Evolutionary conservation across 2,888 invertebrate species (phyloP).

Genomic region (Phania funesta): DNA sequence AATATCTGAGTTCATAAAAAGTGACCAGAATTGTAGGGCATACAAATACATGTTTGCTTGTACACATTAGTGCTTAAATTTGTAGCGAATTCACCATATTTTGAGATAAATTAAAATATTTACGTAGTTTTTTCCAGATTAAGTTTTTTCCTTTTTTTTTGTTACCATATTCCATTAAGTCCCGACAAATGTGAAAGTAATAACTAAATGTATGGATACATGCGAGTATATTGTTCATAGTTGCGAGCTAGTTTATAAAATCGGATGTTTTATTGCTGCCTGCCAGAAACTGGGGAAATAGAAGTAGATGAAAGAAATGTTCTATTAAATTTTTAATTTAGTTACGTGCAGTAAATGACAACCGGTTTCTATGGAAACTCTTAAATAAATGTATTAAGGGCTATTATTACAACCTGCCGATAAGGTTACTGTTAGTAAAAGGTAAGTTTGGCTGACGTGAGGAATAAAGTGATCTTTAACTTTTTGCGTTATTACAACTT

Average conservation of each 20-base stretch:
- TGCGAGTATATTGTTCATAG: not conserved
- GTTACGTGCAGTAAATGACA: too few species aligned
- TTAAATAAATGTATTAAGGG: too few species aligned
- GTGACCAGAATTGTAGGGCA: not conserved
- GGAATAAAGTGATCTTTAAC: too few species aligned
- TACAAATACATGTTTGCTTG: not conserved
- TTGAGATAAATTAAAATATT: slow-evolving; percentile 28
- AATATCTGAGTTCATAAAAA: too few species aligned
- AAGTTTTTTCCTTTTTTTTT: not conserved
- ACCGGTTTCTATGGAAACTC: too few species aligned
- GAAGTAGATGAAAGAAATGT: not conserved
- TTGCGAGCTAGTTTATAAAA: not conserved
- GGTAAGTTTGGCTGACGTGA: too few species aligned
- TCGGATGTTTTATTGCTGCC: not conserved
- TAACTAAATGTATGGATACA: not conserved
- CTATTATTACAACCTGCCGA: too few species aligned
- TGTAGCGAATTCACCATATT: slow-evolving; percentile 28
- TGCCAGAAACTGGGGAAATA: not conserved
- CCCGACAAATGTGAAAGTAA: slow-evolving; percentile 5
- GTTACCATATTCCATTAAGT: slow-evolving; percentile 14
- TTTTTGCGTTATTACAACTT: too few species aligned
- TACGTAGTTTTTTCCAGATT: not conserved
- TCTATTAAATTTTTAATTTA: too few species aligned
- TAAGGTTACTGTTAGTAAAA: too few species aligned
- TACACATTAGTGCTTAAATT: not conserved